Conservation (phyloP, 2,888 invertebrate genomes). For the Cryptocephalus primarius region DNA sequence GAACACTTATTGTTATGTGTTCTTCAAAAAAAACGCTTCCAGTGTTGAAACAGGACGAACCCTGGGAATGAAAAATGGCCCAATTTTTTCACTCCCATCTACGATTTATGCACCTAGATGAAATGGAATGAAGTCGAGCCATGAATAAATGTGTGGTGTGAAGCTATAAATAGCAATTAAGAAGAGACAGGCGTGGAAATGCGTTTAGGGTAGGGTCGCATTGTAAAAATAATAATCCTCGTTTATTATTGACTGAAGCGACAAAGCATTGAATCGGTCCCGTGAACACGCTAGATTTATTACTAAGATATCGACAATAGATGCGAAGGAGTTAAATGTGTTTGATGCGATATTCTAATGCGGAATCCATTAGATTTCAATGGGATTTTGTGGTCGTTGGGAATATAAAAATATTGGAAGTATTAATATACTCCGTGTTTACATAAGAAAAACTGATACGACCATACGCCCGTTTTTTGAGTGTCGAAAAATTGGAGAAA, state of each 20-base stretch:
- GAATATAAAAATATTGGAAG: too few species aligned
- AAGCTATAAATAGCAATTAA: slow-evolving; percentile 32
- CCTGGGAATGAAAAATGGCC: too few species aligned
- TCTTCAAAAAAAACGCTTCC: too few species aligned
- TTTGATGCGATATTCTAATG: neutral
- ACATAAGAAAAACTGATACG: too few species aligned
- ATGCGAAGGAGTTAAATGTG: slow-evolving; percentile 2
- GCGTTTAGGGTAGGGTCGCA: slow-evolving; percentile 18
- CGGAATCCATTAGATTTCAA: neutral
- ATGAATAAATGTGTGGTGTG: slow-evolving; percentile 21
- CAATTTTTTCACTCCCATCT: neutral
- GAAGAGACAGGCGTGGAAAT: slow-evolving; percentile 22
- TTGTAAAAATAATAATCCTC: slow-evolving; percentile 11
- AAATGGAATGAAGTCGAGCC: neutral
- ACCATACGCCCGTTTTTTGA: too few species aligned
- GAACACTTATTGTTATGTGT: too few species aligned
- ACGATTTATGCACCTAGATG: neutral
- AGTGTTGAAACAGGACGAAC: too few species aligned
- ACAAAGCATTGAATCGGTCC: slow-evolving; percentile 4
- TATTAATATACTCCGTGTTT: too few species aligned
- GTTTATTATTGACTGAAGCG: slow-evolving; percentile 10
- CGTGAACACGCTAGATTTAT: slow-evolving; percentile 4
- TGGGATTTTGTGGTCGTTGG: too few species aligned
- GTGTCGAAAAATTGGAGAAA: too few species aligned
- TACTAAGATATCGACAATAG: neutral